These are phyloP conservation scores for Drosophila melanica DNA, from an alignment of 1,140 invertebrate species.

Conservation along the genomic window DNA sequence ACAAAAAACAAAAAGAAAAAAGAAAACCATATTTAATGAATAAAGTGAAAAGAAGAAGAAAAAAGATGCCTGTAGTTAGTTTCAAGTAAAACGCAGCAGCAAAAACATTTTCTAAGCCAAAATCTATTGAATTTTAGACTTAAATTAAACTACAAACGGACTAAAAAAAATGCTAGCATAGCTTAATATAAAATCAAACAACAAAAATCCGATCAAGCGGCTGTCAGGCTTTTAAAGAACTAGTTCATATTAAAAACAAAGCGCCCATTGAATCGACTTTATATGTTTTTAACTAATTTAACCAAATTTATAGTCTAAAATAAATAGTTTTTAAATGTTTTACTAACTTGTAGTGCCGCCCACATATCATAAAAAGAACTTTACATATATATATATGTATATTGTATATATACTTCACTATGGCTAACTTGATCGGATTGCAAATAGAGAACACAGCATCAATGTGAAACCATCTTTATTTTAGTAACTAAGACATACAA, in stretches of 20 bases:
- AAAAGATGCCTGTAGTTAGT: conserved; percentile 74
- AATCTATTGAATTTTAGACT: conserved; percentile 78
- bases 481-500: conserved; percentile 52
- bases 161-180: conserved; percentile 24
- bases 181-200: conserved; percentile 19
- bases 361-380: conserved; percentile 23
- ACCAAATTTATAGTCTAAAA: neutral
- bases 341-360: conserved; percentile 9
- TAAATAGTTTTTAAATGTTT: conserved; percentile 1
- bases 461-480: conserved; percentile 69
- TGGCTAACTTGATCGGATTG: conserved; percentile 51
- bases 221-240: conserved; percentile 8
- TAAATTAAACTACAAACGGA: conserved; percentile 40
- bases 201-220: conserved; percentile 27
- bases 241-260: conserved; percentile 5
- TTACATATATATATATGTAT: neutral
- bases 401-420: neutral
- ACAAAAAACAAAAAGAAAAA: conserved; percentile 17
- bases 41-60: conserved; percentile 16
- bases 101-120: conserved; percentile 77
- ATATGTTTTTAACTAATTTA: conserved; percentile 4
- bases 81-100: conserved; percentile 60
- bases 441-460: conserved; percentile 41
- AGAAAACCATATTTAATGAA: conserved; percentile 5
- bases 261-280: neutral